Evolutionary conservation across 2,797 vertebrate species (phyloP).

Genomic region (Rhynchonycteris naso): DNA sequence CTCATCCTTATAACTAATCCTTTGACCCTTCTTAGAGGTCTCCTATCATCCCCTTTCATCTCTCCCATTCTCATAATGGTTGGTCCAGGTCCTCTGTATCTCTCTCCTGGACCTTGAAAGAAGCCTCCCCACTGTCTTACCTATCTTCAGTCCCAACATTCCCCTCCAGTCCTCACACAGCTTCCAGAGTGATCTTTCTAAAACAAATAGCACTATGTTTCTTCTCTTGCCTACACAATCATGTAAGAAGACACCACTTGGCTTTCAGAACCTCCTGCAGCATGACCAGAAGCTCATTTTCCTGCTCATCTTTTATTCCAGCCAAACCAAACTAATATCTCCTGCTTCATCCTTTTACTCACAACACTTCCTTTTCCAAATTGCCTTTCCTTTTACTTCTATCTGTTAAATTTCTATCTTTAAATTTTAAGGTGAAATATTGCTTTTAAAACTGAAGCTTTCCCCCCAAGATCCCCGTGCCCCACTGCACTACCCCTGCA

Average conservation of each 20-base stretch:
- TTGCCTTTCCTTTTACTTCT: not conserved
- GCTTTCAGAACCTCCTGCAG: not conserved
- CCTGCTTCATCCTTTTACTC: not conserved
- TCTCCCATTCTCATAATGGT: not conserved
- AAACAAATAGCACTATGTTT: not conserved
- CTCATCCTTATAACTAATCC: not conserved
- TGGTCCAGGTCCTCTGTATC: not conserved
- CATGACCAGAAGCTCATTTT: not conserved
- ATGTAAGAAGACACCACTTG: not conserved
- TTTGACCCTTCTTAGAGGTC: not conserved
- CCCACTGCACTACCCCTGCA: not conserved
- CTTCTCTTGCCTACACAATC: not conserved
- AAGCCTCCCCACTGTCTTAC: not conserved
- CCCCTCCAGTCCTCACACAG: not conserved
- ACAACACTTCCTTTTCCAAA: slow-evolving; percentile 13
- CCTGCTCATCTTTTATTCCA: not conserved
- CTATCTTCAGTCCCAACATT: not conserved
- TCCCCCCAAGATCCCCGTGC: not conserved
- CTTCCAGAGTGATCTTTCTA: not conserved
- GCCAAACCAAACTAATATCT: not conserved
- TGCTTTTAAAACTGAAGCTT: slow-evolving; percentile 19
- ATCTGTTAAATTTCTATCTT: not conserved
- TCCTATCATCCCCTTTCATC: not conserved
- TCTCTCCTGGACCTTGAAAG: not conserved
- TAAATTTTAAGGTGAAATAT: not conserved